Evolutionary conservation across 92 coral and sea anemone genomes (phyloP), one percentile per base, ranked within the genome.

Genomic region (Pocillopora grandis): DNA sequence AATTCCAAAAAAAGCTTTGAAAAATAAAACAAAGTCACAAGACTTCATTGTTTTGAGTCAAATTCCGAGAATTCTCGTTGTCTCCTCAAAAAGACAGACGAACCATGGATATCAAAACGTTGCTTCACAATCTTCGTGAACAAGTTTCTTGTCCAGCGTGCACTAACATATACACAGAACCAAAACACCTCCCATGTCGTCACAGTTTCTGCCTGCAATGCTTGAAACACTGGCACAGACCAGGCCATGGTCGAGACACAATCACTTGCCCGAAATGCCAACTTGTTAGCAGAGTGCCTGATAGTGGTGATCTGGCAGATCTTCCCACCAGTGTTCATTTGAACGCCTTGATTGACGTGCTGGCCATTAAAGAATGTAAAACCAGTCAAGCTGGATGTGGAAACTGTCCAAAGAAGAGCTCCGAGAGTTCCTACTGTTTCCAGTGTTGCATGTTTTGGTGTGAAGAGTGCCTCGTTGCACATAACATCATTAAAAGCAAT

Each of bases 381-480:
- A 15, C 5, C 66, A 62, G 66, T 21, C 68, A 5, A 19, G 70
- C n/a, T n/a, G 27, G 15, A 65, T 65, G 70, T 23, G 70, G 70
- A 65, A 65, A 65, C 12, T 65, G 70, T n/a, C 0, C 21, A 0
- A 65, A 65, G 36, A 9, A 65, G n/a, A 65, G 70, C 70, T 65
- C 70, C 37, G 70, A n/a, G 37, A 65, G 31, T 65, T 65, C 70
- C 20, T 65, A 65, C 31, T 66, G 70, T 66, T 66, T 66, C 70
- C 70, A 23, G 0, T 66, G 70, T 66, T 66, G 70, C 37, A n/a
- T 66, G 27, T 66, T 66, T 66, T n/a, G 27, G 23, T 66, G 70
- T 66, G 31, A n/a, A 66, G 70, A 7, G 36, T 66, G 70, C 49
- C 49, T 42, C 49, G 7, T 42, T 6, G 49, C 49, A 42, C 49